Evolutionary conservation across 2,888 invertebrate genomes (phyloP).

Genomic region (Pasiphila rectangulata): DNA sequence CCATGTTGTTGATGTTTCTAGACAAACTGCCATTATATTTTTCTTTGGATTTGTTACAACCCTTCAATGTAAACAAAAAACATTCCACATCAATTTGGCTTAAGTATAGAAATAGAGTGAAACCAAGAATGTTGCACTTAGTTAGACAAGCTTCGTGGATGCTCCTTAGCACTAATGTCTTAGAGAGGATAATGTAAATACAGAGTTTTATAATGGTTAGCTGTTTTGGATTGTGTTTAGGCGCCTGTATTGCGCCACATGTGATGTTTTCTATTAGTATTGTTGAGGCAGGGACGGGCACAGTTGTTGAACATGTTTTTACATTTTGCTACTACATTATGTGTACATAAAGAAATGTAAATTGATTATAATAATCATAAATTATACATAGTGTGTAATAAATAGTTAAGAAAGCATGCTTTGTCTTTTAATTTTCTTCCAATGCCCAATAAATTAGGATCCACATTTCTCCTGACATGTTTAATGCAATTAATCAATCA

Average conservation of each 20-base stretch:
- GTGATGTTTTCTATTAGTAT: conserved; percentile 14
- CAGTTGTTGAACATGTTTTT: conserved; percentile 46
- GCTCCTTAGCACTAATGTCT: neutral
- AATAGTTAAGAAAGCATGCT: conserved; percentile 67
- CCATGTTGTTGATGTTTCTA: too few species aligned
- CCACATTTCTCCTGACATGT: too few species aligned
- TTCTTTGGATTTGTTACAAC: too few species aligned
- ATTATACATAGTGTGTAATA: conserved; percentile 77
- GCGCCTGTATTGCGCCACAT: conserved; percentile 30
- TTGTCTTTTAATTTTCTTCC: neutral
- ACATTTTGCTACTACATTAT: conserved; percentile 70
- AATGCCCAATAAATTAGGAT: too few species aligned
- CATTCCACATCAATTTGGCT: too few species aligned
- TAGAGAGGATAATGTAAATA: conserved; percentile 57
- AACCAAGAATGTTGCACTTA: too few species aligned
- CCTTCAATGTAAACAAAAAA: too few species aligned
- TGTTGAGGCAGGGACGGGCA: conserved; percentile 22
- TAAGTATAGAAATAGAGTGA: too few species aligned
- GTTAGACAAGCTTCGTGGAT: too few species aligned
- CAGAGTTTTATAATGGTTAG: conserved; percentile 56
- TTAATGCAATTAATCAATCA: too few species aligned
- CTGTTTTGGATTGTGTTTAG: conserved; percentile 55
- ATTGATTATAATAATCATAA: conserved; percentile 71
- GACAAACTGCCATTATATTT: too few species aligned
- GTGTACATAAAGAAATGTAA: conserved; percentile 76